Evolutionary conservation across 1,140 invertebrate species (phyloP).

Genomic region (Drosophila kohkoa): DNA sequence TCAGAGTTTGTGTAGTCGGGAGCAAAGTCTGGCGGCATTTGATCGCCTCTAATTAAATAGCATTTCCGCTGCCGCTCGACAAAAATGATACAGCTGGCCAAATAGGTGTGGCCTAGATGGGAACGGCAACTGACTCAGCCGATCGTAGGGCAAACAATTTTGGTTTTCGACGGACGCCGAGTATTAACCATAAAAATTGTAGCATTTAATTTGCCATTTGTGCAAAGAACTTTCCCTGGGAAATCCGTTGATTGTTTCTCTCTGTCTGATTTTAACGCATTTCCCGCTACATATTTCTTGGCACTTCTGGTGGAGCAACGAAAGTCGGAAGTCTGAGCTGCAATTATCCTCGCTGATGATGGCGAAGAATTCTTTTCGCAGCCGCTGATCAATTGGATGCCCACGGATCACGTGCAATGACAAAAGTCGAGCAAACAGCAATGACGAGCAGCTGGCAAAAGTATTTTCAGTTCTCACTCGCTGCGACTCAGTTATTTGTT

Average conservation of each 20-base stretch:
- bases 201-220: constrained; percentile 27
- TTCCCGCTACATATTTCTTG: constrained; percentile 17
- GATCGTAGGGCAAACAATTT: constrained; percentile 24
- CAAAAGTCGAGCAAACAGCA: constrained; percentile 63
- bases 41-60: constrained; percentile 83
- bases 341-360: constrained; percentile 73
- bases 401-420: constrained; percentile 45
- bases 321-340: constrained; percentile 31
- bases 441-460: constrained; percentile 69
- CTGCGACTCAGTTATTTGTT: constrained; percentile 50
- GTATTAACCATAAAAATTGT: constrained; percentile 30
- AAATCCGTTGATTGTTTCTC: constrained; percentile 19
- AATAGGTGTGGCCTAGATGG: constrained; percentile 58
- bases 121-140: constrained; percentile 32
- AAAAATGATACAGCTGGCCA: constrained; percentile 60
- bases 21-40: constrained; percentile 63
- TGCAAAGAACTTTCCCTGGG: constrained; percentile 23
- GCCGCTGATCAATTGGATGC: constrained; percentile 30
- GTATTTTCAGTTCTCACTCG: constrained; percentile 71
- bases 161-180: neutral
- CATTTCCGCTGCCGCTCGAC: constrained; percentile 74
- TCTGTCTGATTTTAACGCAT: neutral
- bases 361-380: constrained; percentile 66
- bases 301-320: constrained; percentile 2
- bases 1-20: constrained; percentile 1